phyloP scores from a whole-genome alignment of 2,888 invertebrate genomes.

The Orgyia antiqua region DNA sequence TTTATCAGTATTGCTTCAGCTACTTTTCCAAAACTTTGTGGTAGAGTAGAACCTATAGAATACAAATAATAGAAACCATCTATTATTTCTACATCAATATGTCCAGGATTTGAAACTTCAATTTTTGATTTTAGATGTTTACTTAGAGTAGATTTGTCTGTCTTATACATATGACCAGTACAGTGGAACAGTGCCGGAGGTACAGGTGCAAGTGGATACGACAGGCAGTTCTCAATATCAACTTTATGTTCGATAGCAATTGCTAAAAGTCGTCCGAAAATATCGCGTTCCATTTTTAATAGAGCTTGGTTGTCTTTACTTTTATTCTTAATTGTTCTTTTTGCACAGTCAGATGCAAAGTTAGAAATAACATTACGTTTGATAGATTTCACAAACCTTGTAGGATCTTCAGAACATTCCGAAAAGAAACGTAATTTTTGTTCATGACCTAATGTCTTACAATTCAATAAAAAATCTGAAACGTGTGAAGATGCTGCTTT shows the following conservation, averaged over 20 bases:
- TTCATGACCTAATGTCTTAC: slow-evolving; percentile 17
- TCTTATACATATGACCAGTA: slow-evolving; percentile 7
- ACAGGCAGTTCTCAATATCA: slow-evolving; percentile 27
- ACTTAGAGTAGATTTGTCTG: slow-evolving; percentile 6
- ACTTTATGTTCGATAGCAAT: slow-evolving; percentile 31
- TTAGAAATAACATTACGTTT: slow-evolving; percentile 27
- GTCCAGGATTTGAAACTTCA: slow-evolving; percentile 6
- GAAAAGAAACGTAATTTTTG: slow-evolving; percentile 26
- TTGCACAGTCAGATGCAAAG: slow-evolving; percentile 25
- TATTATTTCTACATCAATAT: slow-evolving; percentile 20
- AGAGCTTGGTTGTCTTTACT: slow-evolving; percentile 19
- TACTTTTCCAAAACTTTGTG: slow-evolving; percentile 14
- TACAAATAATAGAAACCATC: slow-evolving; percentile 10
- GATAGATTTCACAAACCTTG: slow-evolving; percentile 28
- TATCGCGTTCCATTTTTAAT: slow-evolving; percentile 32
- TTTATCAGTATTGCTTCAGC: slow-evolving; percentile 19
- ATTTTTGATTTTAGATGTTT: slow-evolving; percentile 3
- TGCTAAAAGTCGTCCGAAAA: slow-evolving; percentile 23
- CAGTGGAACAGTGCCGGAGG: slow-evolving; percentile 6
- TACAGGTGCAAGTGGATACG: slow-evolving; percentile 25
- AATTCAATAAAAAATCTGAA: slow-evolving; percentile 30
- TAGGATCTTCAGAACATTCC: slow-evolving; percentile 17
- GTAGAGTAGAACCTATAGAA: too few relatives aligned
- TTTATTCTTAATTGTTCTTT: slow-evolving; percentile 18
- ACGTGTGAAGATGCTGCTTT: slow-evolving; percentile 15